Evolutionary conservation across 2,888 invertebrate species (phyloP).

Genomic region (Ligdia adustata): DNA sequence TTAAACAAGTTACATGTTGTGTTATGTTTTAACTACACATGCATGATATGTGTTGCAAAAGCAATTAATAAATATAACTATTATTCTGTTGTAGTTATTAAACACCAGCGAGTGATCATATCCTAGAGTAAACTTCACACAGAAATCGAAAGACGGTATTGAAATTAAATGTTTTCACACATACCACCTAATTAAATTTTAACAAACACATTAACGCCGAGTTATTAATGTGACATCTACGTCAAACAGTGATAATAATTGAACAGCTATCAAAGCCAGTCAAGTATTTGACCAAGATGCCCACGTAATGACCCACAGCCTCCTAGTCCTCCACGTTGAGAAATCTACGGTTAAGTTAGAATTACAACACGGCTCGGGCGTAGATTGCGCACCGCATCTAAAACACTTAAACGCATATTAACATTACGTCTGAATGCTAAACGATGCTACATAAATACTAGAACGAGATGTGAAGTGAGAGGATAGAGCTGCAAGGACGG

Average conservation of each 20-base stretch:
- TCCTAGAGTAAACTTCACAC: no score
- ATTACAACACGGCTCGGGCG: constrained; percentile 9
- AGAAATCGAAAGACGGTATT: no score
- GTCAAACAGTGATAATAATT: not conserved
- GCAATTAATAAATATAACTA: no score
- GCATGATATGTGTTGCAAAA: no score
- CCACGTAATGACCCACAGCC: not conserved
- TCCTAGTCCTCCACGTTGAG: constrained; percentile 9
- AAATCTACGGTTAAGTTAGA: constrained; percentile 11
- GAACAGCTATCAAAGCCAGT: not conserved
- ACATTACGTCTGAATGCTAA: constrained; percentile 11
- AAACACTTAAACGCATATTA: constrained; percentile 14
- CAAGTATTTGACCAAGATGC: not conserved
- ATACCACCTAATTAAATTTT: no score
- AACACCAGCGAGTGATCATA: no score
- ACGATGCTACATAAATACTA: constrained; percentile 3
- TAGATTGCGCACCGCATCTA: constrained; percentile 14
- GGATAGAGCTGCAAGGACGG: constrained; percentile 29
- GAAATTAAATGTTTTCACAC: no score
- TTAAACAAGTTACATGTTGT: no score
- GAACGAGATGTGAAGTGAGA: constrained; percentile 18
- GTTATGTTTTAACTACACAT: no score
- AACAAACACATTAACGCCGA: no score
- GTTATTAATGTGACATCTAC: no score
- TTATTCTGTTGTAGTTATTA: no score